Base-by-base conservation (phyloP, 1,140 invertebrate genomes). In the Batillaria attramentaria region DNA sequence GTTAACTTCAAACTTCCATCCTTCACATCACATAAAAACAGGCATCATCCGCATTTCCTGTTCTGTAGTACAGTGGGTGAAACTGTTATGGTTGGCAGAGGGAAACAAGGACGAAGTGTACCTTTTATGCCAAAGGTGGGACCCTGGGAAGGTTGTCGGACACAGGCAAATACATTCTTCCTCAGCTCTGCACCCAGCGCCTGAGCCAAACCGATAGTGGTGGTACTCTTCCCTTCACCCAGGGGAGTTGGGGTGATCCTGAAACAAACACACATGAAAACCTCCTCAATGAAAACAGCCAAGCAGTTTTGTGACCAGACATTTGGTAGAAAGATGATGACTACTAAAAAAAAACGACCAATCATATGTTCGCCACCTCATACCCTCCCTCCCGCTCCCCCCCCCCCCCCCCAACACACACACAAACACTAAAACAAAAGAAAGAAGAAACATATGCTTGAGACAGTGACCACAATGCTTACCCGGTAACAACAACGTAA, bases 81-180 rank as follows among this genome's bases (percentile, higher is more conserved):
- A n/a, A n/a, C n/a, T n/a, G n/a, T n/a, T n/a, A n/a, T n/a, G n/a
- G n/a, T n/a, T n/a, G n/a, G n/a, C n/a, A n/a, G n/a, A n/a, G n/a
- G n/a, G n/a, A n/a, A n/a, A n/a, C n/a, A n/a, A n/a, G n/a, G n/a
- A n/a, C n/a, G n/a, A n/a, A n/a, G n/a, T n/a, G n/a, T n/a, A 94
- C 94, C 97, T 93, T 99, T 99, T 60, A 99, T 97, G 24, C 98
- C 98, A 92, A 99, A 99, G 2, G 97, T 99, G 1, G 98, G 98
- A 35, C 98, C 98, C 91, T 99, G 98, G 43, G 97, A 98, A 0
- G 99, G 98, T 89, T 99, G 99, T n/a, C 99, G 93, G 69, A 99
- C 94, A 87, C 96, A 98, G 8, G 96, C 98, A 89, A 99, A 95
- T 0, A 96, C 94, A 92, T 99, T 99, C 83, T 94, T 95, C 5